Conservation (phyloP, 2,113 vertebrate genomes). For the Jaculus jaculus region DNA sequence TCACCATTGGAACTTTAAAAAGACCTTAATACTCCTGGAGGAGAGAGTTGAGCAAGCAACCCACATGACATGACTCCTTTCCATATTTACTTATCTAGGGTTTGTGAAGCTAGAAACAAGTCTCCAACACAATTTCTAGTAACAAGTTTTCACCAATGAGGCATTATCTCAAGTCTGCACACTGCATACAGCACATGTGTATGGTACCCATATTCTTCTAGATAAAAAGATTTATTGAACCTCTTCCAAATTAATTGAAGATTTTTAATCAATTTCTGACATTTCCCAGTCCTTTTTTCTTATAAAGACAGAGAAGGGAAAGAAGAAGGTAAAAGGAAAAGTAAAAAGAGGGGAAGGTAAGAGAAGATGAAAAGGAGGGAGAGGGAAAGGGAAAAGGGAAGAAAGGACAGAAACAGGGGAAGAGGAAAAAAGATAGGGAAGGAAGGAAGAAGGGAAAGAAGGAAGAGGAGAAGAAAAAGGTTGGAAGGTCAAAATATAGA, state of each 20-base stretch:
- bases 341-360: background rate
- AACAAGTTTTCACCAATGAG: background rate
- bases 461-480: too few relatives aligned
- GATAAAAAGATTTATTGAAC: background rate
- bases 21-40: background rate
- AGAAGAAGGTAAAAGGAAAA: background rate
- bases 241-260: background rate
- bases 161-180: background rate
- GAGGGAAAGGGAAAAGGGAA: too few relatives aligned
- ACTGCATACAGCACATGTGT: background rate
- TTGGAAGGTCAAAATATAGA: accelerated
- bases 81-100: background rate
- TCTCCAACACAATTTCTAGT: background rate
- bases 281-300: background rate
- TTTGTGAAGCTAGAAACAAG: background rate
- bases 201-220: background rate
- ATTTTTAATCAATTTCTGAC: background rate
- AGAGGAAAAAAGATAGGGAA: background rate
- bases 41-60: background rate
- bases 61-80: background rate
- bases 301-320: background rate
- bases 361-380: background rate
- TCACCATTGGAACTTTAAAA: background rate
- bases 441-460: background rate
- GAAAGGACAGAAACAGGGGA: background rate